Conservation (phyloP, 2,888 invertebrate genomes). For the Perizoma flavofasciatum region DNA sequence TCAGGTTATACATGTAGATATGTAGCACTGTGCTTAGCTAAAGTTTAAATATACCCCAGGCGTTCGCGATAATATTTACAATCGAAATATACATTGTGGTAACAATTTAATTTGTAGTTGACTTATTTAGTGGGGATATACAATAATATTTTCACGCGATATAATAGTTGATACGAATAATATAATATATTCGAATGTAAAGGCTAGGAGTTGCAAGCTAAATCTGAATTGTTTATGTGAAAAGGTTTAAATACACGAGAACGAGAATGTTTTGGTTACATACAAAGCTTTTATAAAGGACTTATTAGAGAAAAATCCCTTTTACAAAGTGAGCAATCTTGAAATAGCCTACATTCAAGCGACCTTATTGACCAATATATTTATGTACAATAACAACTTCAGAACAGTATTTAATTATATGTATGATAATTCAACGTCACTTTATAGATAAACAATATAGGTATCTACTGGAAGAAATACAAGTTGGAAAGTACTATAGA, state of each 20-base stretch:
- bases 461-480: too few relatives aligned
- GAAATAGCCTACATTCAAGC: conserved; percentile 78
- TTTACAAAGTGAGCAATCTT: conserved; percentile 81
- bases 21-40: conserved; percentile 79
- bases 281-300: conserved; percentile 76
- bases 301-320: conserved; percentile 77
- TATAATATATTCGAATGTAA: conserved; percentile 59
- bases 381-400: conserved; percentile 69
- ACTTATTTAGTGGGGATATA: conserved; percentile 63
- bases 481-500: background rate
- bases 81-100: conserved; percentile 59
- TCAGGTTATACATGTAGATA: conserved; percentile 74
- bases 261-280: conserved; percentile 65
- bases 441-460: conserved; percentile 11
- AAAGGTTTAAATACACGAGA: conserved; percentile 65
- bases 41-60: conserved; percentile 61
- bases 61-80: conserved; percentile 71
- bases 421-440: conserved; percentile 21
- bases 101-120: conserved; percentile 58
- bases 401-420: conserved; percentile 54
- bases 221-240: conserved; percentile 71
- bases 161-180: conserved; percentile 35
- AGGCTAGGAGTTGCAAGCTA: conserved; percentile 77
- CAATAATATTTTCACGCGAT: conserved; percentile 36
- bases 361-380: conserved; percentile 66